phyloP scores from a whole-genome alignment of 2,113 vertebrate species.

The Tinamus guttatus region DNA sequence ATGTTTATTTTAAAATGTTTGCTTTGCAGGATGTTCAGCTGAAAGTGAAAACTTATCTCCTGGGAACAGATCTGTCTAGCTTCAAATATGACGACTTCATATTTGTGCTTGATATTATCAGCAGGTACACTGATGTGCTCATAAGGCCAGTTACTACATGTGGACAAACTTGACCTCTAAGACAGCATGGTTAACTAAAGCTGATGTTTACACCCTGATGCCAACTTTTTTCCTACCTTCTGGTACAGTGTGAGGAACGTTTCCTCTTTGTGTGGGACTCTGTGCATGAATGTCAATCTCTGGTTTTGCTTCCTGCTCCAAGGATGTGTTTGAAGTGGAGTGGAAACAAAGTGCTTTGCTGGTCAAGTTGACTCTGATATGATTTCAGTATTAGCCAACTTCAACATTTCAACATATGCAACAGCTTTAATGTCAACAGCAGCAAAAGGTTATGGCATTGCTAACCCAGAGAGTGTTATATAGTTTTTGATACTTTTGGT shows the following conservation, averaged over 20 bases:
- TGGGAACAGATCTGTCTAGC: conserved; percentile 97
- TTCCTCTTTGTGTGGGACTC: background rate
- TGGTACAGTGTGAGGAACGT: background rate
- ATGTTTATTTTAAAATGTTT: background rate
- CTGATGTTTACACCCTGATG: background rate
- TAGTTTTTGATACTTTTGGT: background rate
- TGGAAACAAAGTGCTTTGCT: background rate
- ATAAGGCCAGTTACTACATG: background rate
- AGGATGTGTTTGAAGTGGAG: background rate
- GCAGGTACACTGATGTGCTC: conserved; percentile 82
- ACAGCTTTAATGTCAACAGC: background rate
- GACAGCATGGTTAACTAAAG: background rate
- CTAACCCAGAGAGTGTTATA: background rate
- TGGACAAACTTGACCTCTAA: background rate
- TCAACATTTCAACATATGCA: background rate
- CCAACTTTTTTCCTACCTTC: background rate
- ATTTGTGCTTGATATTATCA: conserved; percentile 96
- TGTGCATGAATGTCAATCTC: background rate
- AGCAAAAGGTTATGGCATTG: background rate
- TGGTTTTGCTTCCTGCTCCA: background rate
- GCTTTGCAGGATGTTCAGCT: conserved; percentile 93
- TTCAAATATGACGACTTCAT: conserved; percentile 99
- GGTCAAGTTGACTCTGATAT: background rate
- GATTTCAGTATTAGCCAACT: background rate
- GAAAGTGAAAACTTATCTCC: conserved; percentile 97